Percentiles rank a stretch among this genome's conserved stretches.
Evolutionary conservation across 2,888 invertebrate genomes (phyloP).

Genomic region (Platynereis dumerilii): DNA sequence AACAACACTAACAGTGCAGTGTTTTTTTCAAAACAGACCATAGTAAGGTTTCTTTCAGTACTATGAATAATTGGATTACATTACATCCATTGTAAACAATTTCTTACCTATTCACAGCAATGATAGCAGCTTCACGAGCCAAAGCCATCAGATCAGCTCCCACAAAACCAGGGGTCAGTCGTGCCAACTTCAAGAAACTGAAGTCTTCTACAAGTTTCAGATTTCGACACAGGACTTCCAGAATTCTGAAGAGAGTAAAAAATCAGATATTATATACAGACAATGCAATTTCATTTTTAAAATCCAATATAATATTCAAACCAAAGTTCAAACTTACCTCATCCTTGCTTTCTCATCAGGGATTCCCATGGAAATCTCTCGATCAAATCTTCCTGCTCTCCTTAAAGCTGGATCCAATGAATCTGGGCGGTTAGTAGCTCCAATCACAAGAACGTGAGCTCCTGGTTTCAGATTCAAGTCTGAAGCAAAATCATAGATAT

Average conservation of each 20-base stretch:
- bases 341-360: conserved; percentile 83
- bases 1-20: no score
- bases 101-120: conserved; percentile 77
- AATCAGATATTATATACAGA: no score
- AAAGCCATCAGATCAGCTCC: conserved; percentile 91
- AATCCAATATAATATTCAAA: background rate
- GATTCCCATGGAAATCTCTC: conserved; percentile 92
- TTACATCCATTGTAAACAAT: no score
- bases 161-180: conserved; percentile 92
- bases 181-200: conserved; percentile 76
- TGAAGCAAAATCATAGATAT: conserved; percentile 28
- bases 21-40: no score
- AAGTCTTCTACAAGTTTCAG: conserved; percentile 76
- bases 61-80: no score
- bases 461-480: conserved; percentile 47
- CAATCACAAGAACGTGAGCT: conserved; percentile 77
- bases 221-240: conserved; percentile 75
- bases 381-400: conserved; percentile 89
- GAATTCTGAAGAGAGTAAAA: conserved; percentile 70
- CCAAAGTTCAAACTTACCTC: conserved; percentile 43
- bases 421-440: conserved; percentile 95
- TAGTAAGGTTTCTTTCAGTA: no score
- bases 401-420: conserved; percentile 89
- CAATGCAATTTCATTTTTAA: no score
- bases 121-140: conserved; percentile 85